A percentile compares a stretch with the other conserved stretches of the same genome.
Evolutionary conservation across 1,140 invertebrate species (phyloP).

Genomic region (Achroia grisella): DNA sequence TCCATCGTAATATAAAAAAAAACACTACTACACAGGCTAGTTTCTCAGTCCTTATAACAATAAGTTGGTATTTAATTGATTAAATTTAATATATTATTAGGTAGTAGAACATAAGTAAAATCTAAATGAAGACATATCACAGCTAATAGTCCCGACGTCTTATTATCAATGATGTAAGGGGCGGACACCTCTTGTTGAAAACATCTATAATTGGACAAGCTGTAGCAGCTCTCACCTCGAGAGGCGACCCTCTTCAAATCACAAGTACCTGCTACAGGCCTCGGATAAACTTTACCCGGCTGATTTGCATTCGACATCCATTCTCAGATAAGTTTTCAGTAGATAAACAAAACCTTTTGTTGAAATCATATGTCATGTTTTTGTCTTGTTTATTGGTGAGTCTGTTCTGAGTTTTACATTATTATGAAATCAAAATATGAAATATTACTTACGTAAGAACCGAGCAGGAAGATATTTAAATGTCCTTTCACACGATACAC

Average conservation of each 20-base stretch:
- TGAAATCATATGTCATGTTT: not conserved
- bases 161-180: slow-evolving; percentile 19
- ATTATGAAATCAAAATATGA: too few relatives aligned
- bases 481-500: not conserved
- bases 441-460: slow-evolving; percentile 32
- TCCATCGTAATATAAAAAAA: too few relatives aligned
- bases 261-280: slow-evolving; percentile 20
- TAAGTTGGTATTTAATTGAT: too few relatives aligned
- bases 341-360: slow-evolving; percentile 1
- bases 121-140: slow-evolving; percentile 2
- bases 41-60: too few relatives aligned
- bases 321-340: slow-evolving; percentile 7
- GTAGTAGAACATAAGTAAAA: too few relatives aligned
- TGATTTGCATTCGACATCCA: slow-evolving; percentile 19
- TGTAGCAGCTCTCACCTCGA: slow-evolving; percentile 33
- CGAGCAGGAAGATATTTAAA: not conserved
- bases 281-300: slow-evolving; percentile 20
- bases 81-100: too few relatives aligned
- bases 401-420: too few relatives aligned
- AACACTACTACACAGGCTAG: too few relatives aligned
- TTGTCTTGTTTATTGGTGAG: slow-evolving; percentile 5
- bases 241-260: slow-evolving; percentile 50
- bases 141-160: slow-evolving; percentile 16
- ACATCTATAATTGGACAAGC: slow-evolving; percentile 57
- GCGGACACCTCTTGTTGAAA: slow-evolving; percentile 33